Conservation (phyloP, 2,888 invertebrate genomes). For the Cylindroiulus punctatus region DNA sequence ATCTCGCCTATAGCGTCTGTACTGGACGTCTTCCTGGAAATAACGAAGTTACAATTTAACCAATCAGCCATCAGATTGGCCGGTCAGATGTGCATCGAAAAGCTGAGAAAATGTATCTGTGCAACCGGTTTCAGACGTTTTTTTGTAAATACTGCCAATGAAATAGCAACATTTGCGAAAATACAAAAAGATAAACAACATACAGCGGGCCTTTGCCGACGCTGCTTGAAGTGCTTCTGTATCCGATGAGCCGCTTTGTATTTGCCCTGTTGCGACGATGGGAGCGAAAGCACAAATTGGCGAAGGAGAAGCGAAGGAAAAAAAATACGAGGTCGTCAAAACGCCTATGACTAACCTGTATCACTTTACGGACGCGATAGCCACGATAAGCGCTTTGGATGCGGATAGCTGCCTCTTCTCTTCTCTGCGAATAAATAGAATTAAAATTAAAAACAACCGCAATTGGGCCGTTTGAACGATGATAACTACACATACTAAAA, state of each 20-base stretch:
- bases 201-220: not conserved
- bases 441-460: not conserved
- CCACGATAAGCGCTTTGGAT: conserved; percentile 8
- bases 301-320: not conserved
- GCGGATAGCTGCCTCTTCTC: not conserved
- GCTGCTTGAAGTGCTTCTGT: not conserved
- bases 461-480: not conserved
- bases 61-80: too few species aligned
- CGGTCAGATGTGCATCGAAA: too few species aligned
- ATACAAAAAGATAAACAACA: too few species aligned
- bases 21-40: too few species aligned
- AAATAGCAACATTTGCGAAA: too few species aligned
- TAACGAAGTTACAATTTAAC: too few species aligned
- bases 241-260: not conserved
- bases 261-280: not conserved
- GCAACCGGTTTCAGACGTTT: too few species aligned
- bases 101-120: too few species aligned
- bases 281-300: not conserved
- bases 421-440: not conserved
- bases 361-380: not conserved
- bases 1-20: too few species aligned
- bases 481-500: not conserved
- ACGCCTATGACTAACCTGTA: not conserved
- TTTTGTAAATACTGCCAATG: too few species aligned
- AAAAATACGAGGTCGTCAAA: too few species aligned